Evolutionary conservation across 30 jellyfish, hydroid and myxozoan genomes (phyloP).

Genomic region (Aurelia coerulea): DNA sequence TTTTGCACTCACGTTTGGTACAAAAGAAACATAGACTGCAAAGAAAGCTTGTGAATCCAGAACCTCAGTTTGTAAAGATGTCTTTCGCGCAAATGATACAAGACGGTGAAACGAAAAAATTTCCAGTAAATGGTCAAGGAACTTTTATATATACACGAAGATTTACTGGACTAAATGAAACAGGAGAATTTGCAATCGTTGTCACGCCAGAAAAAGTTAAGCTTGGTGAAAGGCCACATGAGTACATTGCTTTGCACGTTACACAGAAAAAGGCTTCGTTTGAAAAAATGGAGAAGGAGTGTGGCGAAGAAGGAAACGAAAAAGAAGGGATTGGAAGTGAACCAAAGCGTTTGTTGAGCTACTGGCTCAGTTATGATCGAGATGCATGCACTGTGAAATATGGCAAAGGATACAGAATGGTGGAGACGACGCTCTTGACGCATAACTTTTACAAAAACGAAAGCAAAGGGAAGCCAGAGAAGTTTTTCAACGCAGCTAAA

Average conservation of each 20-base stretch:
- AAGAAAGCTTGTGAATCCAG: too few species aligned
- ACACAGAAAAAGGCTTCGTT: background rate
- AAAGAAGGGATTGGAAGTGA: background rate
- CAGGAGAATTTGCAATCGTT: constrained; percentile 3
- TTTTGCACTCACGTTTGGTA: too few species aligned
- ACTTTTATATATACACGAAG: constrained; percentile 2
- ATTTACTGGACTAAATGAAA: background rate
- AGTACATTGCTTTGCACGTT: background rate
- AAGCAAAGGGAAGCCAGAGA: too few species aligned
- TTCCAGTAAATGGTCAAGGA: constrained; percentile 20
- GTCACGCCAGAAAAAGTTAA: constrained; percentile 7
- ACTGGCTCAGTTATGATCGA: constrained; percentile 53
- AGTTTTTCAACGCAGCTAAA: background rate
- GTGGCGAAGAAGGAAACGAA: too few species aligned
- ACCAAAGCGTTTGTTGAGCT: constrained; percentile 3
- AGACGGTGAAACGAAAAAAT: background rate
- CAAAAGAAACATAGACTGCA: too few species aligned
- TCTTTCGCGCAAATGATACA: background rate
- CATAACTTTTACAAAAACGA: background rate
- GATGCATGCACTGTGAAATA: constrained; percentile 36
- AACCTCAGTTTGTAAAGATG: too few species aligned
- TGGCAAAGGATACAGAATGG: constrained; percentile 32
- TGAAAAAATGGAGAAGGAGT: background rate
- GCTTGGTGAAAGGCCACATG: background rate
- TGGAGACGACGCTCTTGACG: constrained; percentile 25